These are phyloP conservation scores for Drosophila hydei DNA, from an alignment of 1,140 invertebrate genomes.

Conservation along the genomic window DNA sequence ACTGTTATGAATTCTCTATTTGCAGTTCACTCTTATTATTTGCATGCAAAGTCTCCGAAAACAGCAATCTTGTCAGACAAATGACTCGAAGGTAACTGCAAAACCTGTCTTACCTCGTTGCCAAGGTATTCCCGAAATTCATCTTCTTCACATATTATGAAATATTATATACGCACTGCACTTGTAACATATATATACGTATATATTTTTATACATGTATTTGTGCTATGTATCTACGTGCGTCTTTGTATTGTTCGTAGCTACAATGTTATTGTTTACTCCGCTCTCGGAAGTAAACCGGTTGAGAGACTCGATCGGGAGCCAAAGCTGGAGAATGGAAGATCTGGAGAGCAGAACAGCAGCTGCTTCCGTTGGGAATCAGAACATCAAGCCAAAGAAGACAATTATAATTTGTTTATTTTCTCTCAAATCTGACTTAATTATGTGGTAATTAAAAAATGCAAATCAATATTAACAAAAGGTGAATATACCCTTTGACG, in stretches of 20 bases:
- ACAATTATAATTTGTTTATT: constrained; percentile 3
- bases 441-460: constrained; percentile 36
- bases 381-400: not conserved
- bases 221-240: constrained; percentile 29
- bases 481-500: constrained; percentile 18
- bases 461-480: constrained; percentile 14
- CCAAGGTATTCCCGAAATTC: constrained; percentile 1
- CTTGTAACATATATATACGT: not conserved
- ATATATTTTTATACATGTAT: constrained; percentile 17
- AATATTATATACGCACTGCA: constrained; percentile 10
- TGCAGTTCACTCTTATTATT: constrained; percentile 28
- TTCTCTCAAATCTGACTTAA: constrained; percentile 21
- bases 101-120: not conserved
- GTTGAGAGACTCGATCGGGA: constrained; percentile 35
- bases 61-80: not conserved
- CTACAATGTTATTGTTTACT: constrained; percentile 49
- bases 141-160: not conserved
- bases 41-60: constrained; percentile 22
- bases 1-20: constrained; percentile 10
- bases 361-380: constrained; percentile 45
- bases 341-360: constrained; percentile 31
- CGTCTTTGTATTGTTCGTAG: too few relatives aligned
- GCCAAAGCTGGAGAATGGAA: not conserved
- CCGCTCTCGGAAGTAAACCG: constrained; percentile 58
- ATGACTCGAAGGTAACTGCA: not conserved